These are phyloP conservation scores for Solenopsis fugax DNA, from an alignment of 1,140 invertebrate genomes.

Conservation along the genomic window DNA sequence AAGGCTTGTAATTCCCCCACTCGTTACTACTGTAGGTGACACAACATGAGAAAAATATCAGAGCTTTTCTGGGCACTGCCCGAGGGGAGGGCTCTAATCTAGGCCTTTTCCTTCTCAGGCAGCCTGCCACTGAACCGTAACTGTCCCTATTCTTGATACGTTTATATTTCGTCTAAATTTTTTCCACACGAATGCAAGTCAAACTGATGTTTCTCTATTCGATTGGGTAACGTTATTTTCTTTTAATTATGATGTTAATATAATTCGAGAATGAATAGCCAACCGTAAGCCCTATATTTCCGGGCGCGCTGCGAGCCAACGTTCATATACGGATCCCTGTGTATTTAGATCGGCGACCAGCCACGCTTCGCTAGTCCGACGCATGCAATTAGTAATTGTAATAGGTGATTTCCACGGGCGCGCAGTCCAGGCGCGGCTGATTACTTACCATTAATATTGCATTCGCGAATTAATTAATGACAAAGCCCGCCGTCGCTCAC, in stretches of 20 bases:
- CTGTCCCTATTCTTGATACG: too few species aligned
- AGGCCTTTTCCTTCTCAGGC: too few species aligned
- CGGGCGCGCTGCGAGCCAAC: constrained; percentile 37
- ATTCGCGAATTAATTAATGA: constrained; percentile 84
- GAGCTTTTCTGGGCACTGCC: too few species aligned
- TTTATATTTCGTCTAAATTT: too few species aligned
- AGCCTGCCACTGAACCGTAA: too few species aligned
- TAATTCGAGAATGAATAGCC: constrained; percentile 31
- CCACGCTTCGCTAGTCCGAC: constrained; percentile 47
- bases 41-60: too few species aligned
- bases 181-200: neutral
- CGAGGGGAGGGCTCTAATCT: too few species aligned
- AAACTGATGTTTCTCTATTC: neutral
- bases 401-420: constrained; percentile 78
- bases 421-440: constrained; percentile 76
- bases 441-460: constrained; percentile 85
- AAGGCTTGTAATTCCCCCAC: constrained; percentile 23
- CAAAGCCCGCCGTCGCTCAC: constrained; percentile 75
- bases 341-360: constrained; percentile 46
- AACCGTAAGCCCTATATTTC: constrained; percentile 61
- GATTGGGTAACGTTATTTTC: constrained; percentile 18
- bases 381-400: constrained; percentile 82
- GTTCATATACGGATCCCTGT: constrained; percentile 35
- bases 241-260: constrained; percentile 16
- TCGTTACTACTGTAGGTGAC: neutral